Percentiles rank a stretch among this genome's conserved stretches.
phyloP scores from a whole-genome alignment of 2,113 vertebrate genomes.

The Raja brachyura region DNA sequence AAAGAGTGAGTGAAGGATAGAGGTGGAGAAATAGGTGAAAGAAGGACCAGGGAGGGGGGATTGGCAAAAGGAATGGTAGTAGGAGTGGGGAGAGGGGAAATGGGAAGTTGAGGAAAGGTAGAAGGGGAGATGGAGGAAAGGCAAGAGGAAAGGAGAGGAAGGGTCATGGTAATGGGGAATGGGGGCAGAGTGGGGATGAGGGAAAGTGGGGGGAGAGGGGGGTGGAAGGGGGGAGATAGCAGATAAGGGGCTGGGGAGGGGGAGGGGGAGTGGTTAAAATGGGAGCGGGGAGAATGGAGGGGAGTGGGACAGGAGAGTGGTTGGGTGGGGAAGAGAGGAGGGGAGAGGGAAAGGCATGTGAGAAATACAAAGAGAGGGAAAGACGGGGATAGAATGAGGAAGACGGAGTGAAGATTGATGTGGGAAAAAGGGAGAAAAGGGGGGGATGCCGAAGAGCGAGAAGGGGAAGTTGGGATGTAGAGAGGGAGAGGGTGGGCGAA shows the following conservation, averaged over 20 bases:
- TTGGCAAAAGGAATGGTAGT: no score
- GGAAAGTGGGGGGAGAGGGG: neutral
- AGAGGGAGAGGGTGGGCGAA: neutral
- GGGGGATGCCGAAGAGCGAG: no score
- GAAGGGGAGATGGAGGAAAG: neutral
- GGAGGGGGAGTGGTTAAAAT: no score
- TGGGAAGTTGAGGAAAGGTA: no score
- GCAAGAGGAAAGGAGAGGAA: neutral
- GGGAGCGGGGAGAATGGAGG: no score
- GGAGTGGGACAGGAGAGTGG: neutral
- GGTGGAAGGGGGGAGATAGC: neutral
- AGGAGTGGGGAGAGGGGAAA: neutral
- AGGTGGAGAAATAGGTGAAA: neutral
- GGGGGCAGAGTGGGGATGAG: no score
- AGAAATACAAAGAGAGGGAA: no score
- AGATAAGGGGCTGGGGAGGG: no score
- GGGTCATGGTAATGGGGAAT: neutral
- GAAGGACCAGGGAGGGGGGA: neutral
- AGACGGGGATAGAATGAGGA: neutral
- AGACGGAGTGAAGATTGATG: neutral
- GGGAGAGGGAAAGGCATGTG: no score
- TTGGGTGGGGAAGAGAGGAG: neutral
- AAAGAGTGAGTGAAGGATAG: no score
- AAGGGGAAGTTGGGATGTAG: neutral
- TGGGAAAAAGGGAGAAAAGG: no score